Conservation (phyloP, 2,113 vertebrate species). For the Jaculus jaculus region DNA sequence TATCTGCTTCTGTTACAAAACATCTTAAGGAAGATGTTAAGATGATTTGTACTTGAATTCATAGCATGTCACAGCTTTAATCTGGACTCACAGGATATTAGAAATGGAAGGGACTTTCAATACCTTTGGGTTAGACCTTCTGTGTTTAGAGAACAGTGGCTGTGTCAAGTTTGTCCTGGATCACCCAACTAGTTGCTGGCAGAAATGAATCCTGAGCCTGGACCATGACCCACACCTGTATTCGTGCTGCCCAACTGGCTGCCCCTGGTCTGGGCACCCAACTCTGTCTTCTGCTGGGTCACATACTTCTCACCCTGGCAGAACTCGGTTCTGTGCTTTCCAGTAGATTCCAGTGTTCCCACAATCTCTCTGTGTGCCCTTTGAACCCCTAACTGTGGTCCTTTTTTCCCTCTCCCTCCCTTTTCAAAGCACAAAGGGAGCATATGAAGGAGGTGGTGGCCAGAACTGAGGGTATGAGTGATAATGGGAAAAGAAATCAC, state of each 20-base stretch:
- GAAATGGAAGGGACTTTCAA: not conserved
- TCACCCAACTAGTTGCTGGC: not conserved
- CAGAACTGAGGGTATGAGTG: not conserved
- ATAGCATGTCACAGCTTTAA: not conserved
- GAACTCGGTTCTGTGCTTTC: not conserved
- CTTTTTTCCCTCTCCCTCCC: not conserved
- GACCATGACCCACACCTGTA: fast-evolving
- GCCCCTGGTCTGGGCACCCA: not conserved
- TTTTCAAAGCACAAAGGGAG: not conserved
- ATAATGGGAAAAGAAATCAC: conserved; percentile 36
- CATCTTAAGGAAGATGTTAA: not conserved
- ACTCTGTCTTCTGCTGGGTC: not conserved
- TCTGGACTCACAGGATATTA: not conserved
- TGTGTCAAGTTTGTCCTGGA: not conserved
- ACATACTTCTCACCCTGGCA: fast-evolving
- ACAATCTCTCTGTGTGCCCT: not conserved
- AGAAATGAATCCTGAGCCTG: not conserved
- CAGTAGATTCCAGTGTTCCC: not conserved
- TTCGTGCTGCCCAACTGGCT: too few relatives aligned
- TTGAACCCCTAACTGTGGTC: not conserved
- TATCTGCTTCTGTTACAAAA: not conserved
- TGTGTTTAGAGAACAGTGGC: not conserved
- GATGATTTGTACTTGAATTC: not conserved
- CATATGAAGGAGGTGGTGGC: not conserved
- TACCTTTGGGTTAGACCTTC: not conserved